phyloP scores from a whole-genome alignment of 2,113 vertebrate genomes.

The Mesocricetus auratus region DNA sequence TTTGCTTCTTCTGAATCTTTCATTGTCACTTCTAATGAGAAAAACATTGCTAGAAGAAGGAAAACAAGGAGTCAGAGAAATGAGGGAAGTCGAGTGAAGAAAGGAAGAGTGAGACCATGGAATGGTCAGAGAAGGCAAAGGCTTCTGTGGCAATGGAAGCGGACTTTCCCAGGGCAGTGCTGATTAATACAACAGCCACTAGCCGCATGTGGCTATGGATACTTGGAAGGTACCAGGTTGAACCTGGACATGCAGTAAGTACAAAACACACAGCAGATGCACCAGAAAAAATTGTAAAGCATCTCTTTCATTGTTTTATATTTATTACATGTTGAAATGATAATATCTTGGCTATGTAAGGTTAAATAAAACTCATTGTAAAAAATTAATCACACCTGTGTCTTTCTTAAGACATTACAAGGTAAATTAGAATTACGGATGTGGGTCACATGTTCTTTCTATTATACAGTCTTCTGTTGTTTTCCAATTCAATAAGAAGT shows the following conservation, averaged over 20 bases:
- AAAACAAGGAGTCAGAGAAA: neutral
- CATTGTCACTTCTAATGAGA: constrained; percentile 36
- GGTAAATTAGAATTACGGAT: neutral
- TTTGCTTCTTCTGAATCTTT: neutral
- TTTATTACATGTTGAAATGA: constrained; percentile 8
- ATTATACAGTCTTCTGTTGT: neutral
- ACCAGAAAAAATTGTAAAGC: neutral
- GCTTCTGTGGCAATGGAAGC: neutral
- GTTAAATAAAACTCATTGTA: neutral
- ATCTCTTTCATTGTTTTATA: constrained; percentile 13
- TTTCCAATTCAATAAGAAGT: neutral
- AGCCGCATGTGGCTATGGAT: accelerated
- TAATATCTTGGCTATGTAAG: neutral
- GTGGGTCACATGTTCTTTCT: neutral
- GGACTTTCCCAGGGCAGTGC: neutral
- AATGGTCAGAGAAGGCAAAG: neutral
- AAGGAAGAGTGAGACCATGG: neutral
- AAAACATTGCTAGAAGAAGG: constrained; percentile 1
- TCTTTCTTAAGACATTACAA: neutral
- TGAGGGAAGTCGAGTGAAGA: neutral
- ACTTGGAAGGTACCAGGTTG: neutral
- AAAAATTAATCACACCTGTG: constrained; percentile 10
- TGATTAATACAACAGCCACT: accelerated
- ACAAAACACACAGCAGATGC: neutral
- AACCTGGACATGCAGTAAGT: neutral